These are phyloP conservation scores for Lasioglossum calceatum DNA, from an alignment of 2,888 invertebrate species.

Conservation along the genomic window DNA sequence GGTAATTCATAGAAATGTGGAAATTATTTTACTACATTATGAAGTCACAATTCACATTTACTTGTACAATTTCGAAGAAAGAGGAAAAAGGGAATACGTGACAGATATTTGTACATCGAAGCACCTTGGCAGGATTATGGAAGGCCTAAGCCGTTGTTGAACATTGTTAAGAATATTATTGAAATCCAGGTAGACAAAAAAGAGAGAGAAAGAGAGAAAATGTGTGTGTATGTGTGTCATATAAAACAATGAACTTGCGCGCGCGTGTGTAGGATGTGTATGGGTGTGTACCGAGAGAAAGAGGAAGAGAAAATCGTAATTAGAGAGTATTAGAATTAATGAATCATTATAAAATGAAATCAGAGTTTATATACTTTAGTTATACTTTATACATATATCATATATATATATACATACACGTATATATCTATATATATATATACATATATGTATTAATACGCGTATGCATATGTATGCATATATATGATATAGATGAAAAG, in stretches of 20 bases:
- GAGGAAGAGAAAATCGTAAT: constrained; percentile 76
- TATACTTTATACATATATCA: constrained; percentile 75
- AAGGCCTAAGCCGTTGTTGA: constrained; percentile 83
- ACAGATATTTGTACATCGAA: constrained; percentile 77
- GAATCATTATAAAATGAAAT: constrained; percentile 79
- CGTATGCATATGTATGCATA: neutral
- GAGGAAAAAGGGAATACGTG: constrained; percentile 40
- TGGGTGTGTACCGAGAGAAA: constrained; percentile 65
- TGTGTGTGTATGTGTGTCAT: constrained; percentile 60
- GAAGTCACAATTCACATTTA: constrained; percentile 48
- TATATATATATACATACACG: neutral
- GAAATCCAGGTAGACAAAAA: constrained; percentile 65
- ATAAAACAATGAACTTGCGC: constrained; percentile 68
- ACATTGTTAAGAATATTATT: constrained; percentile 80
- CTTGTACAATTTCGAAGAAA: constrained; percentile 54
- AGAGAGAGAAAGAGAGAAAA: constrained; percentile 43
- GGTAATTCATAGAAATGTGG: constrained; percentile 40
- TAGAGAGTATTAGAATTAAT: constrained; percentile 80
- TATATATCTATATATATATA: no score
- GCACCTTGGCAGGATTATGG: constrained; percentile 71
- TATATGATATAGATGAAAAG: constrained; percentile 67
- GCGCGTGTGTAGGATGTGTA: constrained; percentile 42
- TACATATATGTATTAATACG: neutral
- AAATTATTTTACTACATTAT: constrained; percentile 68
- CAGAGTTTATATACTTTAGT: constrained; percentile 83